Evolutionary conservation across 1,140 invertebrate species (phyloP), one percentile per base, ranked within the genome.

Genomic region (Pseudomyrmex pallidus): DNA sequence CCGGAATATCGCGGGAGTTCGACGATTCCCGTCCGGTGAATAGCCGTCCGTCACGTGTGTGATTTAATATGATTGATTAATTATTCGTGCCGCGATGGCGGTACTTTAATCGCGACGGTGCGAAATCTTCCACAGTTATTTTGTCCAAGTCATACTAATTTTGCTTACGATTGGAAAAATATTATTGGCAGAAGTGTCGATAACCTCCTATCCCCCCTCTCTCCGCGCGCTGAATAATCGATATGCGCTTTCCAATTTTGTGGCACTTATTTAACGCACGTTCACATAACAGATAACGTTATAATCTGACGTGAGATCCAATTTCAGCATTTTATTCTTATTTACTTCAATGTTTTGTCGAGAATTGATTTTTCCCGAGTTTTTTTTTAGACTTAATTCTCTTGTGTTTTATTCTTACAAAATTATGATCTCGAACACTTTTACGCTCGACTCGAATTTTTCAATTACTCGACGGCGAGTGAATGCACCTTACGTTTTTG

Each of bases 161-260:
- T 59, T 80, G 57, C 52, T 77, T 67, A 80, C n/a, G 54, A 80
- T 59, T 48, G 66, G 44, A 50, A 59, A 25, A 72, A 59, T 44
- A 59, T 61, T 80, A 80, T 80, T 72, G 66, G 10, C 66, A 80
- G 44, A 13, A 70, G 15, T 80, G 76, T 59, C 76, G 46, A 80
- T 80, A 78, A 70, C 54, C 15, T 5, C 5, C 35, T 35, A 0
- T 35, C 5, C 5, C 5, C 35, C 35, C 5, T 35, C 25, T 35
- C 5, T 35, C 25, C 7, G 35, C 35, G 54, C 44, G 54, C 44
- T 17, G 66, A 48, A 64, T 64, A 64, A 76, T 76, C 74, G 66
- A 72, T 70, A 61, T 59, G 54, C 54, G 72, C 72, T 80, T 59
- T 46, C 44, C 68, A 57, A 59, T 80, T 70, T 35, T 25, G 35